Conservation (phyloP, 2,797 vertebrate species). For the Thaleichthys pacificus region DNA sequence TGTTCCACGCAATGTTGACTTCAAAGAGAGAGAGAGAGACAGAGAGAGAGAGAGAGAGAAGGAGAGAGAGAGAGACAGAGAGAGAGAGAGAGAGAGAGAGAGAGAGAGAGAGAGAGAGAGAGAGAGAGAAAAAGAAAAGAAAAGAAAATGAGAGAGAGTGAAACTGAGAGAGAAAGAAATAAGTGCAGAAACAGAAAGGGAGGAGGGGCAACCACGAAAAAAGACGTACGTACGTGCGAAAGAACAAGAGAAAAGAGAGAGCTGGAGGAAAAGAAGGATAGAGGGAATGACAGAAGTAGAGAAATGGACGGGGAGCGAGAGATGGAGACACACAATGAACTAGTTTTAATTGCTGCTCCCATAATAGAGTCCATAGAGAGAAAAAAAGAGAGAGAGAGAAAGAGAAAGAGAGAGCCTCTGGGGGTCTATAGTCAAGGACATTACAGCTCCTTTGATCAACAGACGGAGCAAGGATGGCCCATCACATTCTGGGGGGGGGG, state of each 20-base stretch:
- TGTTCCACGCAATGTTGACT: neutral
- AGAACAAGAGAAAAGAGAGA: slow-evolving; percentile 8
- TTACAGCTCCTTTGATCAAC: slow-evolving; percentile 55
- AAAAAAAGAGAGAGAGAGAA: slow-evolving; percentile 18
- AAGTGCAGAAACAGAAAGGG: neutral
- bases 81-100: neutral
- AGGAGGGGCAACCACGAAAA: neutral
- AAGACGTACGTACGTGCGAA: neutral
- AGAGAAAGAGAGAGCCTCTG: slow-evolving; percentile 34
- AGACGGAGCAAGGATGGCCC: slow-evolving; percentile 30
- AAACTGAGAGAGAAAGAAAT: neutral
- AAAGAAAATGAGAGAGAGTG: neutral
- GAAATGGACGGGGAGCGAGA: neutral
- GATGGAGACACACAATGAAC: slow-evolving; percentile 26
- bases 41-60: neutral
- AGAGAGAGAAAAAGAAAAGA: neutral
- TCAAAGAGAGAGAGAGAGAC: neutral
- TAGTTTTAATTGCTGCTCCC: slow-evolving; percentile 51
- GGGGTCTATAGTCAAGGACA: slow-evolving; percentile 54
- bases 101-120: neutral
- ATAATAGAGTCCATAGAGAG: slow-evolving; percentile 5
- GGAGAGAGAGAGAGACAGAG: neutral
- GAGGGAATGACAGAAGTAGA: slow-evolving; percentile 1
- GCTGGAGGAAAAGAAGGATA: slow-evolving; percentile 23
- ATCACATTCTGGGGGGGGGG: neutral